Conservation (phyloP, 2,888 invertebrate genomes). For the Entomobrya multifasciata region DNA sequence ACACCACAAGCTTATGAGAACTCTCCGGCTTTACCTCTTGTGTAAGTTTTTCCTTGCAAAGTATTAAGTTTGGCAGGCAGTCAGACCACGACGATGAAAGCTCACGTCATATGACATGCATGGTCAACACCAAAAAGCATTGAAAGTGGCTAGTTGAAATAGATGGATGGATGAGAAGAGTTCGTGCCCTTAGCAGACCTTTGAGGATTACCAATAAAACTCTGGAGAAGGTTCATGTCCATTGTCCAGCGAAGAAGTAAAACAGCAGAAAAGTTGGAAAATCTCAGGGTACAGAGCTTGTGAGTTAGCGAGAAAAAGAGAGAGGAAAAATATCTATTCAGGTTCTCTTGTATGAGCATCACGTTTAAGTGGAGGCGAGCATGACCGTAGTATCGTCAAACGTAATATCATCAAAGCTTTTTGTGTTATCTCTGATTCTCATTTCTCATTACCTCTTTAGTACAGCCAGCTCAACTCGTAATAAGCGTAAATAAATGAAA, state of each 20-base stretch:
- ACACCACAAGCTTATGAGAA: slow-evolving; percentile 32
- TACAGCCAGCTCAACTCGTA: neutral
- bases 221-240: slow-evolving; percentile 76
- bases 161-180: slow-evolving; percentile 76
- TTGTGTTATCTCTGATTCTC: slow-evolving; percentile 32
- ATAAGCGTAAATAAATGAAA: slow-evolving; percentile 45
- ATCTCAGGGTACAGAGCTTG: neutral
- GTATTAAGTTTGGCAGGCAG: slow-evolving; percentile 17
- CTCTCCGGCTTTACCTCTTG: neutral
- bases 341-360: slow-evolving; percentile 16
- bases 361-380: slow-evolving; percentile 21
- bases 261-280: slow-evolving; percentile 33
- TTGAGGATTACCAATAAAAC: slow-evolving; percentile 75
- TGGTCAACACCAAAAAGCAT: slow-evolving; percentile 20
- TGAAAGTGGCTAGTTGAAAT: slow-evolving; percentile 72
- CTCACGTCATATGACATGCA: slow-evolving; percentile 54
- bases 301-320: neutral
- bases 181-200: slow-evolving; percentile 79
- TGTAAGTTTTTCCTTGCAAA: neutral
- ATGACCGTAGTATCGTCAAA: neutral
- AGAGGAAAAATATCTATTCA: neutral
- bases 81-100: slow-evolving; percentile 22
- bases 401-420: slow-evolving; percentile 37
- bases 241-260: slow-evolving; percentile 76
- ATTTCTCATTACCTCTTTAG: slow-evolving; percentile 6